phyloP scores from a whole-genome alignment of 2,113 vertebrate genomes.

The Gasterosteus nipponicus region DNA sequence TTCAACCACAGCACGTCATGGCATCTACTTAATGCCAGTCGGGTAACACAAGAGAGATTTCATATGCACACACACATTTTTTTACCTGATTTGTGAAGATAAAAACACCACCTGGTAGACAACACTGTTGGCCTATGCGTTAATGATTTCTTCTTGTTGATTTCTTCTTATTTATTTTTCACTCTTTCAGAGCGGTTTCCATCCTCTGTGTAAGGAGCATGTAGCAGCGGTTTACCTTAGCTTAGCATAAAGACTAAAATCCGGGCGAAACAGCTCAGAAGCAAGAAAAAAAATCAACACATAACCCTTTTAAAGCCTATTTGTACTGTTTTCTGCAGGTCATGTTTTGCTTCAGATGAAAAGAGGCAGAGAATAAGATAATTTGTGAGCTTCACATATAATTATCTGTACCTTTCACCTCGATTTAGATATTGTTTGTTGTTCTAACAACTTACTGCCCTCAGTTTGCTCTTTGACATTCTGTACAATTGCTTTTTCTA shows the following conservation, averaged over 20 bases:
- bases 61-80: not conserved
- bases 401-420: conserved; percentile 45
- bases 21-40: conserved; percentile 26
- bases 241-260: not conserved
- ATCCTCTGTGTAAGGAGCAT: not conserved
- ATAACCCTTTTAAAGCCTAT: not conserved
- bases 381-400: conserved; percentile 11
- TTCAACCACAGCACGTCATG: conserved; percentile 31
- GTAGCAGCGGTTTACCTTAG: not conserved
- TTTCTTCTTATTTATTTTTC: not conserved
- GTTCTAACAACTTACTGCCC: conserved; percentile 45
- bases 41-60: not conserved
- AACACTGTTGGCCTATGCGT: conserved; percentile 1
- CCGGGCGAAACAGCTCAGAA: not conserved
- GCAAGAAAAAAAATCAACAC: not conserved
- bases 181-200: not conserved
- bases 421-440: conserved; percentile 57
- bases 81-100: conserved; percentile 5
- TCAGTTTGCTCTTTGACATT: conserved; percentile 55
- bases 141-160: not conserved
- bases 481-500: conserved; percentile 59
- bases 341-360: not conserved
- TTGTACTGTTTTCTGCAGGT: not conserved
- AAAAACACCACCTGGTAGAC: not conserved
- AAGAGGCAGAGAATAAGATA: not conserved